phyloP scores from a whole-genome alignment of 2,113 vertebrate species.

The Phyllopteryx taeniolatus region DNA sequence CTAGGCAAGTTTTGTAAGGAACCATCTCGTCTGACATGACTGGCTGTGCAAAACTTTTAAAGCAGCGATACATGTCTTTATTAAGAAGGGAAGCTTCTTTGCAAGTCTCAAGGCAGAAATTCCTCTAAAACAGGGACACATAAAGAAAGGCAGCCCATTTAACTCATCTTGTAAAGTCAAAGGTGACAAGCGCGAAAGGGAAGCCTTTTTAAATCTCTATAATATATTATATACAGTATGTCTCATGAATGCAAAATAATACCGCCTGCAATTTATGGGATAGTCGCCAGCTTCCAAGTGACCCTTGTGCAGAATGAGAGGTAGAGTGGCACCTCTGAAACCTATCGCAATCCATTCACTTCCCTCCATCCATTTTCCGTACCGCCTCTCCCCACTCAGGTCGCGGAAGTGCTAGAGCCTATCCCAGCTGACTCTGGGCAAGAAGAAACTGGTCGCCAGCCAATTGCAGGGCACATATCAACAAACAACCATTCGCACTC shows the following conservation, averaged over 20 bases:
- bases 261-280: not conserved
- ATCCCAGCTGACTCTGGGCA: too few species aligned
- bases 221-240: not conserved
- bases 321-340: not conserved
- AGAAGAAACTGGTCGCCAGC: too few species aligned
- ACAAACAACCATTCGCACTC: too few species aligned
- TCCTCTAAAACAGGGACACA: not conserved
- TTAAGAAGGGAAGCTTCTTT: conserved; percentile 1
- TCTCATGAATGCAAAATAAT: not conserved
- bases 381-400: too few species aligned
- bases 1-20: conserved; percentile 1
- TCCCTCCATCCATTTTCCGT: not conserved
- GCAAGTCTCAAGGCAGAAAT: not conserved
- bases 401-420: too few species aligned
- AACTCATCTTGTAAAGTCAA: not conserved
- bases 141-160: not conserved
- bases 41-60: not conserved
- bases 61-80: not conserved
- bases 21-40: not conserved
- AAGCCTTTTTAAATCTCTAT: conserved; percentile 1
- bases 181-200: not conserved
- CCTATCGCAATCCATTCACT: not conserved
- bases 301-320: not conserved
- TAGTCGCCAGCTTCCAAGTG: not conserved
- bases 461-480: too few species aligned